Evolutionary conservation across 2,113 vertebrate genomes (phyloP).

Genomic region (Rhizomys pruinosus): DNA sequence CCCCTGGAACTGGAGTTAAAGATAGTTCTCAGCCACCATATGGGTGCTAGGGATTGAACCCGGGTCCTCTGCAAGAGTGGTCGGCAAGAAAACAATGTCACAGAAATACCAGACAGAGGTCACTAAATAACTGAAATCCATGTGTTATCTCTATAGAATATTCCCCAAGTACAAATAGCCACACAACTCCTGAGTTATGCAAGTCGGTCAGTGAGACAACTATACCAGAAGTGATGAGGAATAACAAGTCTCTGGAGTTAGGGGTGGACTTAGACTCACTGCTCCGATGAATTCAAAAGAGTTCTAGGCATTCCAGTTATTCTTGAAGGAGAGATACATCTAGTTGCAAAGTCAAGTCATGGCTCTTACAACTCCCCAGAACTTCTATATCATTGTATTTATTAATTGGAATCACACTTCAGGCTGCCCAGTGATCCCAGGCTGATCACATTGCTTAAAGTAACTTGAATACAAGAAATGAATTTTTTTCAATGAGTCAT

Average conservation of each 20-base stretch:
- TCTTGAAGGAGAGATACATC: background rate
- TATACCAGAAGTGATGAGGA: background rate
- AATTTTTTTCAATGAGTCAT: background rate
- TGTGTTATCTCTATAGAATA: conserved; percentile 26
- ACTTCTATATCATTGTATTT: background rate
- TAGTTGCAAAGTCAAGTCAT: background rate
- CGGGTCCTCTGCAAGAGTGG: too few relatives aligned
- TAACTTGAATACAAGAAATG: background rate
- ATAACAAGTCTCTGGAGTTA: background rate
- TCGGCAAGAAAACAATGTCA: conserved; percentile 66
- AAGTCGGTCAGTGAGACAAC: conserved; percentile 39
- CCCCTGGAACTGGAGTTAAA: too few relatives aligned
- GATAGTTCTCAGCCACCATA: too few relatives aligned
- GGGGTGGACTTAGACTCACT: background rate
- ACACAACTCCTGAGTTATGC: conserved; percentile 45
- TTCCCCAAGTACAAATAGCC: conserved; percentile 63
- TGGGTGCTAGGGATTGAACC: too few relatives aligned
- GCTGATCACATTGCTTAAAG: background rate
- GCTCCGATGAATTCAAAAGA: background rate
- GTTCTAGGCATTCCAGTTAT: background rate
- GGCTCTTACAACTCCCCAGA: background rate
- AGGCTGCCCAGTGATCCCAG: background rate
- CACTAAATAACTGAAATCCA: conserved; percentile 66
- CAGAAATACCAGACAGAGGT: conserved; percentile 73
- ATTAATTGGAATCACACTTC: background rate